These are phyloP conservation scores for Octopus sinensis DNA, from an alignment of 1,140 invertebrate species.

Conservation along the genomic window DNA sequence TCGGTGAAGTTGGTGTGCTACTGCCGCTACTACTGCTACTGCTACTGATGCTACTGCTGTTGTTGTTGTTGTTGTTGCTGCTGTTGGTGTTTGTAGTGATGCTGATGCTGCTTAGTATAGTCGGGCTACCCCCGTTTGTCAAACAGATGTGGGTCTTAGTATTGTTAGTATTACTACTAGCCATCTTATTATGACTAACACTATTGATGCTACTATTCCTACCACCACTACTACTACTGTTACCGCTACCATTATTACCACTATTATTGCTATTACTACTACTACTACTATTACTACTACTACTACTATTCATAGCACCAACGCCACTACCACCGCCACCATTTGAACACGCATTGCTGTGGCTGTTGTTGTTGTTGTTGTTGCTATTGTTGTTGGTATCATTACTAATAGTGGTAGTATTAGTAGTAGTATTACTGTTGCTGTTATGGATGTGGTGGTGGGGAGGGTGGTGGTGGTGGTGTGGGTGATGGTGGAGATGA, in stretches of 20 bases:
- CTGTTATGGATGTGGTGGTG: not conserved
- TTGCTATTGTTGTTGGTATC: not conserved
- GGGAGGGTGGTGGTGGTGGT: not conserved
- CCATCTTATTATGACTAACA: too few relatives aligned
- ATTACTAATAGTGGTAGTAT: not conserved
- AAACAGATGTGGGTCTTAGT: too few relatives aligned
- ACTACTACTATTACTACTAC: not conserved
- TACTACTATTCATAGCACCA: not conserved
- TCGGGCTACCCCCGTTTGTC: too few relatives aligned
- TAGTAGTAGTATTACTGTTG: not conserved
- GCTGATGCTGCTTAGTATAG: not conserved
- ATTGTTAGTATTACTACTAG: too few relatives aligned
- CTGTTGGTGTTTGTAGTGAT: not conserved
- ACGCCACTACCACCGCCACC: not conserved
- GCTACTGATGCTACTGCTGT: not conserved
- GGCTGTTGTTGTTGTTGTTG: not conserved
- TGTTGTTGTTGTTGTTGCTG: not conserved
- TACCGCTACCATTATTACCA: not conserved
- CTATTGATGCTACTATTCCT: not conserved
- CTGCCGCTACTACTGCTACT: not conserved
- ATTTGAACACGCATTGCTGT: not conserved
- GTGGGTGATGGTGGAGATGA: not conserved
- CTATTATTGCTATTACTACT: not conserved
- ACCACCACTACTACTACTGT: conserved; percentile 5
- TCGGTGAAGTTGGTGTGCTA: not conserved